phyloP scores from a whole-genome alignment of 2,797 vertebrate genomes.

The Betta splendens region DNA sequence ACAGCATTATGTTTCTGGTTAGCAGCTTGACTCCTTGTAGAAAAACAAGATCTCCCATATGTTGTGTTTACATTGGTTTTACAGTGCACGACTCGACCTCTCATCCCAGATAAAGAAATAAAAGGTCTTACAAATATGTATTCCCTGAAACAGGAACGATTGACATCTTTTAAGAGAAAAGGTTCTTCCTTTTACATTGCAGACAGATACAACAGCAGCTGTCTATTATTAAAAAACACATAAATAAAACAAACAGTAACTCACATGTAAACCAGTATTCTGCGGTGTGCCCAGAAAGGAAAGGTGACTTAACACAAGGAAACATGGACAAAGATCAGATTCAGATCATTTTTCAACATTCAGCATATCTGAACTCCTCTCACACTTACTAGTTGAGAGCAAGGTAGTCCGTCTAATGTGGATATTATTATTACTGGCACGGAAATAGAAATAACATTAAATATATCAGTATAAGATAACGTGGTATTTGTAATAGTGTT shows the following conservation, averaged over 20 bases:
- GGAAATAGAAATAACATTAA: constrained; percentile 10
- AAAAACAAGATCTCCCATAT: constrained; percentile 38
- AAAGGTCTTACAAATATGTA: constrained; percentile 65
- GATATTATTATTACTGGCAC: constrained; percentile 55
- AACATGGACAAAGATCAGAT: constrained; percentile 33
- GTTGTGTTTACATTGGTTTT: constrained; percentile 54
- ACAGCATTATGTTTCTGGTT: constrained; percentile 41
- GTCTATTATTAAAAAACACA: constrained; percentile 55
- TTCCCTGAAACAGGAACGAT: constrained; percentile 88
- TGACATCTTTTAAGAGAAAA: constrained; percentile 81
- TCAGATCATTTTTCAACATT: constrained; percentile 55
- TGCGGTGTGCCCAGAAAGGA: constrained; percentile 37
- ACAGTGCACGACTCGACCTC: constrained; percentile 69
- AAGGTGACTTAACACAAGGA: constrained; percentile 19
- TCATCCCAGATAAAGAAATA: constrained; percentile 58
- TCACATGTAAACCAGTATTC: constrained; percentile 59
- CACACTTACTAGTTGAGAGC: constrained; percentile 23
- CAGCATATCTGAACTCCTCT: constrained; percentile 50
- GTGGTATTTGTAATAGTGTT: constrained; percentile 11
- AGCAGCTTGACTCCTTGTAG: constrained; percentile 38
- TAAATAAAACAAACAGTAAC: constrained; percentile 59
- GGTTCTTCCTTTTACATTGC: constrained; percentile 67
- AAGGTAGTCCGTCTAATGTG: constrained; percentile 51
- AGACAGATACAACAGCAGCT: constrained; percentile 66
- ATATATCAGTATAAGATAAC: constrained; percentile 4